Evolutionary conservation across 2,797 vertebrate genomes (phyloP).

Genomic region (Cyclura pinguis): DNA sequence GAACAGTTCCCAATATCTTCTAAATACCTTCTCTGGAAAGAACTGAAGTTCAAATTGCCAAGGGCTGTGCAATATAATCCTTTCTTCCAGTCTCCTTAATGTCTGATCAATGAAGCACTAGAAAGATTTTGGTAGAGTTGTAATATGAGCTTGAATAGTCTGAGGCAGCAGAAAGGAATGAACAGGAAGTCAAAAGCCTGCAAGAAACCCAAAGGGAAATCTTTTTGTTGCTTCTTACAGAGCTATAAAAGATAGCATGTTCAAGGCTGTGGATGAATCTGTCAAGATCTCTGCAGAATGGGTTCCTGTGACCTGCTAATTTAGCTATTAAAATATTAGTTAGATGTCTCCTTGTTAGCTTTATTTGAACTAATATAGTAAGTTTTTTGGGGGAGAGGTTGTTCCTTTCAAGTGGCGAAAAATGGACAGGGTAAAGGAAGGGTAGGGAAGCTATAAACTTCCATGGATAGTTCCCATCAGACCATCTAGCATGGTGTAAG

Average conservation of each 20-base stretch:
- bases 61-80: not conserved
- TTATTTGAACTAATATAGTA: not conserved
- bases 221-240: conserved; percentile 15
- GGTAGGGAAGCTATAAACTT: not conserved
- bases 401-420: not conserved
- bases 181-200: not conserved
- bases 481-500: too few species aligned
- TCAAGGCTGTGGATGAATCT: conserved; percentile 24
- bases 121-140: conserved; percentile 1
- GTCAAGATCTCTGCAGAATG: not conserved
- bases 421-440: not conserved
- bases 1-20: not conserved
- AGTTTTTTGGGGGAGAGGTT: not conserved
- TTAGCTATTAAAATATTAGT: conserved; percentile 5
- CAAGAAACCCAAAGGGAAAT: not conserved
- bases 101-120: conserved; percentile 21
- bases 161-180: not conserved
- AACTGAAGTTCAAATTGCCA: not conserved
- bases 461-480: not conserved
- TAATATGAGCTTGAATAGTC: conserved; percentile 20
- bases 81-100: not conserved
- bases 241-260: conserved; percentile 23
- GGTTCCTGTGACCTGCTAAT: conserved; percentile 22
- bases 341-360: not conserved
- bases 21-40: not conserved